Percentiles rank a stretch among this genome's conserved stretches.
Evolutionary conservation across 1,140 invertebrate species (phyloP).

Genomic region (Brachionus asplanchnoidis): DNA sequence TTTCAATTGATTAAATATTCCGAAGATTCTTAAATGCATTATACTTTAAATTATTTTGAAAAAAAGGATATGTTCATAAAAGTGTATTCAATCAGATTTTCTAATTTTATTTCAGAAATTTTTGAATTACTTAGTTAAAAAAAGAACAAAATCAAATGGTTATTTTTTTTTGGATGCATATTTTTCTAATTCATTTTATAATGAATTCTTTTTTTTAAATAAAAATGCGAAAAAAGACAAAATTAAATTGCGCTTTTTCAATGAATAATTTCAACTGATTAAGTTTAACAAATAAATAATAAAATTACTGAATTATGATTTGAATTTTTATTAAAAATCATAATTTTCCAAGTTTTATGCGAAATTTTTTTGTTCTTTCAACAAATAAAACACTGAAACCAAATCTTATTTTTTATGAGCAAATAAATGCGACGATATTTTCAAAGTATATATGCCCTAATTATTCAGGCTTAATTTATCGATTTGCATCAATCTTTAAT

Average conservation of each 20-base stretch:
- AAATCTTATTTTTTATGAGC: background rate
- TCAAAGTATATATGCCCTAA: background rate
- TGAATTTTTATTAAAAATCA: conserved; percentile 11
- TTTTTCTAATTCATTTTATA: too few species aligned
- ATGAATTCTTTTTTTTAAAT: background rate
- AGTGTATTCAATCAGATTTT: too few species aligned
- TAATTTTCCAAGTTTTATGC: background rate
- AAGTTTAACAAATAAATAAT: background rate
- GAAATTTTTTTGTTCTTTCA: background rate
- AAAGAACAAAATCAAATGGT: too few species aligned
- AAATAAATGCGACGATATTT: background rate
- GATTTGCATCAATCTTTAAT: background rate
- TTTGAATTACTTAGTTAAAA: too few species aligned
- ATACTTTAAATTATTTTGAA: too few species aligned
- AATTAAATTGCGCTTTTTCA: background rate
- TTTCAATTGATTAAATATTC: too few species aligned
- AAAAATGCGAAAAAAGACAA: background rate
- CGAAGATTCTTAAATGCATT: too few species aligned
- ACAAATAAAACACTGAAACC: background rate
- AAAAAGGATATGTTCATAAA: too few species aligned
- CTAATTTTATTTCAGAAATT: too few species aligned
- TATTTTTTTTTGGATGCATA: too few species aligned
- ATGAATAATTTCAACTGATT: background rate
- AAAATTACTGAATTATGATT: background rate
- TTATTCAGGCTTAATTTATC: background rate